Base-by-base conservation (phyloP, 2,888 invertebrate genomes). In the Leucophenga montana region DNA sequence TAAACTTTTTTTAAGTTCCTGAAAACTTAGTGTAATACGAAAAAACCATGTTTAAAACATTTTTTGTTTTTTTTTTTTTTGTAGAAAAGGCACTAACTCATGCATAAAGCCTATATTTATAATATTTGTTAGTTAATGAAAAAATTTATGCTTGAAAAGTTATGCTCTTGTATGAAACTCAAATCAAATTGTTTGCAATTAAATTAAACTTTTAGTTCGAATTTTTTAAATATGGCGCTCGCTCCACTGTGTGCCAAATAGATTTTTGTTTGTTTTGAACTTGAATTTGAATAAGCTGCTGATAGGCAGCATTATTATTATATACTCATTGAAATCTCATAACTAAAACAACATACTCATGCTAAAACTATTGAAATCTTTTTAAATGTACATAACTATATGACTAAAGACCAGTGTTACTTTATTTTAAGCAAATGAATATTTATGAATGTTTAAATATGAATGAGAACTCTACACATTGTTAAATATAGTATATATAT, bases 211-310 rank as follows among this genome's bases (percentile, higher is more conserved):
- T 16, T 27, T 27, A 27, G 27, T 27, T 27, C 3, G 27, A 27
- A 27, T 3, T 27, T 3, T 27, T 9, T 56, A 56, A 1, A 56
- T 27, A 56, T 22, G 56, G n/a, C n/a, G n/a, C n/a, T n/a, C 27
- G 56, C 56, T 61, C 44, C 44, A 61, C 39, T 33, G 61, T 61
- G 61, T 61, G 61, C 61, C 61, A 61, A 48, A 39, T 61, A n/a
- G 9, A 20, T 61, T 13, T 61, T 3, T 61, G 9, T 14, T 20
- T 56, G 16, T 20, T n/a, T 48, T 4, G 48, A n/a, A n/a, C n/a
- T n/a, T 46, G 46, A 27, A 27, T 27, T 27, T 27, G 27, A 2
- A 3, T 3, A 27, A 27, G 4, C 27, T 27, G 27, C 27, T 3
- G 27, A 2, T 27, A 27, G 27, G 27, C 27, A 27, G 27, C 27